Base-by-base conservation (phyloP, 2,797 vertebrate genomes). In the Alectoris magna region DNA sequence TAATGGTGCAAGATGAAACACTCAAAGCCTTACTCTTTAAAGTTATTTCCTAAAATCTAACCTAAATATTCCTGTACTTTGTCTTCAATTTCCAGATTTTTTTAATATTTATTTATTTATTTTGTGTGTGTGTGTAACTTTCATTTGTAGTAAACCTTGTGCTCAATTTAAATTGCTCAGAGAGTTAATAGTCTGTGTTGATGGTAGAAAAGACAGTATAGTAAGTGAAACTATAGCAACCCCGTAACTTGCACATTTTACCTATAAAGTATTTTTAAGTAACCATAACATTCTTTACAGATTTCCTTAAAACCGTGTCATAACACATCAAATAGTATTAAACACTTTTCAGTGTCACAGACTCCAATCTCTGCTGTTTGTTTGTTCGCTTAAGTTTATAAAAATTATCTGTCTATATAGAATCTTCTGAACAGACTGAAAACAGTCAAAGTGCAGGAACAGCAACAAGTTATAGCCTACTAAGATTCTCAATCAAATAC, bases 21-120 rank as follows among this genome's bases (percentile, higher is more conserved):
- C 38, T 95, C 67, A 81, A 79, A 85, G 4, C 13, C 51, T 81
- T 78, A 51, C 36, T 39, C 39, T 90, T 95, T 63, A 63, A 78
- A 85, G n/a, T 44, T 72, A 41, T 78, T 89, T 89, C 73, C 43
- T 80, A 77, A 91, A 88, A 88, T 43, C 46, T 64, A 91, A 56
- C 22, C 34, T 66, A 94, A 87, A 80, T 83, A 77, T 66, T 78
- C 39, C 43, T n/a, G 11, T 72, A 44, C 3, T 53, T 6, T 41
- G 7, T 39, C 56, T 93, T 66, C 26, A 56, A 23, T 86, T 60
- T 73, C 56, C 44, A 24, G 15, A 31, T 62, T 56, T 53, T 85
- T 83, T 70, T 23, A 34, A 34, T 34, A 22, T 13, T 48, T 48
- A 11, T 48, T 48, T 48, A 22, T 48, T 12, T 48, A 15, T 43